Conservation (phyloP, 2,888 invertebrate species). For the Drosophila tripunctata region DNA sequence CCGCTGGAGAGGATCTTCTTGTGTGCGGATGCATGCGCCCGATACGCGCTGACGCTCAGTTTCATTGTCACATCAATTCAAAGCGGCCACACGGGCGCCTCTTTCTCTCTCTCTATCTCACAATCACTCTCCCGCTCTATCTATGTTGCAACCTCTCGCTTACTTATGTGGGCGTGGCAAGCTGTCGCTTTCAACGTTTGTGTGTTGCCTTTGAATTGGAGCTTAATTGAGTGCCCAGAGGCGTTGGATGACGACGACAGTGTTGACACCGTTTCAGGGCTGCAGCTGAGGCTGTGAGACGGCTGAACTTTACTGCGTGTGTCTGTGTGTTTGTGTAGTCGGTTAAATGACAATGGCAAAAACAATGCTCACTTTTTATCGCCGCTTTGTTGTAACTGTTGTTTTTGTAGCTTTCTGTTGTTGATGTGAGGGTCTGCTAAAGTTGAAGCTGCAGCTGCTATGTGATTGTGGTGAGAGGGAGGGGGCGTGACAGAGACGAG, state of each 20-base stretch:
- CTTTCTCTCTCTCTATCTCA: slow-evolving; percentile 6
- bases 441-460: slow-evolving; percentile 20
- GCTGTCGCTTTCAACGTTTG: slow-evolving; percentile 48
- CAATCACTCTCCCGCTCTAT: neutral
- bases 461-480: too few relatives aligned
- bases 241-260: slow-evolving; percentile 48
- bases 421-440: slow-evolving; percentile 13
- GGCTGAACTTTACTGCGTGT: neutral
- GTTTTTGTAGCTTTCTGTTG: slow-evolving; percentile 14
- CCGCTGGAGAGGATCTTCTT: slow-evolving; percentile 93
- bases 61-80: slow-evolving; percentile 87
- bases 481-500: neutral
- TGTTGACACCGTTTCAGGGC: slow-evolving; percentile 35
- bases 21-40: slow-evolving; percentile 94
- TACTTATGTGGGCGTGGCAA: slow-evolving; percentile 25
- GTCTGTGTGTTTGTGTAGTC: slow-evolving; percentile 10
- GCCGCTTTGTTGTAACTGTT: slow-evolving; percentile 48
- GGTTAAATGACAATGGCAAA: slow-evolving; percentile 52
- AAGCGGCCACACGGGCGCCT: slow-evolving; percentile 25
- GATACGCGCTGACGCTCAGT: slow-evolving; percentile 94
- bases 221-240: slow-evolving; percentile 75
- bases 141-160: neutral
- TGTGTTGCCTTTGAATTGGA: slow-evolving; percentile 53
- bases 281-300: neutral
- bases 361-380: slow-evolving; percentile 69